Percentiles rank a stretch among this genome's conserved stretches.
Evolutionary conservation across 2,888 invertebrate species (phyloP).

Genomic region (Thumatha senex): DNA sequence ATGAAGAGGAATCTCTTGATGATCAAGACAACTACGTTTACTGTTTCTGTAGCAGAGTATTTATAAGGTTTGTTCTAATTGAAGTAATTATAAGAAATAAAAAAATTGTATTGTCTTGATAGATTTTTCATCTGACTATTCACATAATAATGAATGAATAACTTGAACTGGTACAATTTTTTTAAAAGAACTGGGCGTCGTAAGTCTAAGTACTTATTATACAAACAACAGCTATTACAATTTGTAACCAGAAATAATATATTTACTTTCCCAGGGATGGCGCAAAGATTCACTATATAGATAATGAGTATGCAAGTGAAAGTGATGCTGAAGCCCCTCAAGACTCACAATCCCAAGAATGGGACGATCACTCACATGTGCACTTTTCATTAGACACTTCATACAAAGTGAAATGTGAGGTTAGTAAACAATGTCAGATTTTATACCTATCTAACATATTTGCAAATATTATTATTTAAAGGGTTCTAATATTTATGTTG

Average conservation of each 20-base stretch:
- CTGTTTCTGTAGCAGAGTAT: conserved; percentile 88
- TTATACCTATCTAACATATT: background rate
- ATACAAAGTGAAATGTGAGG: conserved; percentile 76
- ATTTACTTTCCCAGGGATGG: conserved; percentile 53
- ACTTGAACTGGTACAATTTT: too few relatives aligned
- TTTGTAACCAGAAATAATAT: background rate
- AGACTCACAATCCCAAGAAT: conserved; percentile 62
- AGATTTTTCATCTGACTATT: too few relatives aligned
- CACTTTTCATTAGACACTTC: conserved; percentile 77
- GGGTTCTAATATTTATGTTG: too few relatives aligned
- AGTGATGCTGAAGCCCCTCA: conserved; percentile 63
- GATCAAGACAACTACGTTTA: conserved; percentile 82
- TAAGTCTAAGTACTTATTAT: too few relatives aligned
- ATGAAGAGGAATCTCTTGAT: conserved; percentile 50
- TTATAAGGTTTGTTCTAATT: conserved; percentile 83
- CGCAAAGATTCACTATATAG: conserved; percentile 59
- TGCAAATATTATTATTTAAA: too few relatives aligned
- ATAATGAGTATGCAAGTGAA: conserved; percentile 69
- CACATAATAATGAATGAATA: too few relatives aligned
- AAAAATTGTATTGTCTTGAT: too few relatives aligned
- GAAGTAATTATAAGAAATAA: background rate
- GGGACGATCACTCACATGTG: conserved; percentile 76
- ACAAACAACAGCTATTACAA: too few relatives aligned
- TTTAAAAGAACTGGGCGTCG: too few relatives aligned
- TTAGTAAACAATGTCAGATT: conserved; percentile 30